Base-by-base conservation (phyloP, 2,888 invertebrate genomes). In the Epinotia nisella region DNA sequence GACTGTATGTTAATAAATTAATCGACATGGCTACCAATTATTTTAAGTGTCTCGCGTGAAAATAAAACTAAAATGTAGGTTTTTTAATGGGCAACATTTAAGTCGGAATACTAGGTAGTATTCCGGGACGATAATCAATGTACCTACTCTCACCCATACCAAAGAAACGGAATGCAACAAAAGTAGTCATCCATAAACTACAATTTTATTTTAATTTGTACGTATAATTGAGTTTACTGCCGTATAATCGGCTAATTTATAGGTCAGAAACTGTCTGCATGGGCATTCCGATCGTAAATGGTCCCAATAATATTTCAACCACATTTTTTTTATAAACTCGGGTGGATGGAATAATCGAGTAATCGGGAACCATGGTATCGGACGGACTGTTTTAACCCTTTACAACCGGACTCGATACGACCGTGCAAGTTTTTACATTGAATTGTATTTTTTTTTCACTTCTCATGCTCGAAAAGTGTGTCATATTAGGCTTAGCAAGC, bases 31-130 rank as follows among this genome's bases (percentile, higher is more conserved):
- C 41, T 7, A 62, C 61, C 56, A 41, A 68, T 72, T 68, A 62
- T 61, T 68, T 67, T 68, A 56, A 56, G 35, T 21, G 49, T 41
- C 41, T 55, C 17, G 29, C 9, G 19, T 53, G 13, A 35, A 56
- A 21, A 56, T 45, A 61, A 49, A 61, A 71, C 66, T 55, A 55
- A 61, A 60, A 55, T 55, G 59, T 53, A 17, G 41, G 19, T 17
- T 17, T n/a, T 35, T 21, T 39, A 19, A 59, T 35, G 60, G 55
- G 45, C n/a, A 45, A 45, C 29, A 55, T 56, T 24, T 39, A 71
- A 56, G 67, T 70, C 53, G 61, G 17, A 56, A 56, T 62, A 56
- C 56, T 72, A 49, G n/a, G n/a, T n/a, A n/a, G 49, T 72, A 51
- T 56, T 68, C 67, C 62, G 45, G 72, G 61, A 62, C 13, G 60